Evolutionary conservation across 2,113 vertebrate species (phyloP).

Genomic region (Pachyramphus minor): DNA sequence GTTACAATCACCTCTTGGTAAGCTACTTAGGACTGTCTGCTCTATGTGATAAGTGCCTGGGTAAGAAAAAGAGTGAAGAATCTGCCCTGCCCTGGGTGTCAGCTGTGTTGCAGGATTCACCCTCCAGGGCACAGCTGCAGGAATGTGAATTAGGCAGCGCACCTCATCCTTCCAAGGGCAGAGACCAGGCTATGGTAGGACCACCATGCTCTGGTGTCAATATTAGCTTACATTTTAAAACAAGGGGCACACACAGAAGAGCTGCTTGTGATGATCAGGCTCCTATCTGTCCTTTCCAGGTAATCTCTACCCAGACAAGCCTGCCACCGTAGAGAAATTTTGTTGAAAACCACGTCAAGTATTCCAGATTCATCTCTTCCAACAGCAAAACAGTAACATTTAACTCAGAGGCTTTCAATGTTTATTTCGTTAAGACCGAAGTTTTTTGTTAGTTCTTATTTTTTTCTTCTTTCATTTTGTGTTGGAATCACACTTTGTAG

Average conservation of each 20-base stretch:
- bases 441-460: background rate
- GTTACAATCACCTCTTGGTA: background rate
- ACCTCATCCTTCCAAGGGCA: fast-evolving
- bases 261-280: background rate
- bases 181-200: background rate
- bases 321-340: background rate
- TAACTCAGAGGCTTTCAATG: background rate
- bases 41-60: background rate
- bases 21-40: background rate
- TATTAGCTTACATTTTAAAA: too few species aligned
- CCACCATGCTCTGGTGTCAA: background rate
- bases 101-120: background rate
- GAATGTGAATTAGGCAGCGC: background rate
- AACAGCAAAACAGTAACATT: background rate
- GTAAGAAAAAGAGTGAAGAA: background rate
- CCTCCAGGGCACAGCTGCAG: fast-evolving
- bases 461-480: background rate
- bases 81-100: background rate
- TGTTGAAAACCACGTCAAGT: background rate
- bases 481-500: background rate
- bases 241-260: background rate
- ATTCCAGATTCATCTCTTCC: background rate
- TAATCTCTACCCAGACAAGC: background rate
- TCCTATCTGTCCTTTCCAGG: background rate
- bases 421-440: background rate